phyloP scores from a whole-genome alignment of 2,113 vertebrate species.

The Indicator indicator region DNA sequence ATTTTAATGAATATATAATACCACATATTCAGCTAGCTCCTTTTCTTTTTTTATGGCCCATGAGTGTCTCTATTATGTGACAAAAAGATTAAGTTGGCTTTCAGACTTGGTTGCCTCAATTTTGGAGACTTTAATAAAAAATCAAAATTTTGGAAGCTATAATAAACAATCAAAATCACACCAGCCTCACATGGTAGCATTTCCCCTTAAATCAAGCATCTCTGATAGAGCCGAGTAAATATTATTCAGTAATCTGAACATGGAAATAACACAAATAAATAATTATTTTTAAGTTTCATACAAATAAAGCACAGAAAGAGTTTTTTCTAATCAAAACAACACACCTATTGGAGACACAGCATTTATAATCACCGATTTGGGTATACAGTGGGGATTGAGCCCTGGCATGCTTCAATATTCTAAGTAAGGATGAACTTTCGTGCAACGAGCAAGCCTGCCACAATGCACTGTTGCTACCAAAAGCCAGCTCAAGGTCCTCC shows the following conservation, averaged over 20 bases:
- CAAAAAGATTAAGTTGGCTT: neutral
- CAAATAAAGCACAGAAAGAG: neutral
- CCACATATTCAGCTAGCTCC: neutral
- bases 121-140: neutral
- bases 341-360: neutral
- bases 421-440: neutral
- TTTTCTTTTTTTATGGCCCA: neutral
- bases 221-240: neutral
- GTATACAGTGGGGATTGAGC: neutral
- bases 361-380: neutral
- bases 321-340: neutral
- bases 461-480: neutral
- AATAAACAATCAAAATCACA: neutral
- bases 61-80: neutral
- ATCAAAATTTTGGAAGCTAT: no score
- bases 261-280: neutral
- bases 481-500: neutral
- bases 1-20: conserved; percentile 11
- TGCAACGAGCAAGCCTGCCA: neutral
- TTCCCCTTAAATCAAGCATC: neutral
- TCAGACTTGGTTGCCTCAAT: neutral
- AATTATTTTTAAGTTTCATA: neutral
- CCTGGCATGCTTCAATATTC: neutral
- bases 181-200: neutral
- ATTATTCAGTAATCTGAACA: neutral